A percentile compares a stretch with the other conserved stretches of the same genome.
Evolutionary conservation across 2,888 invertebrate genomes (phyloP).

Genomic region (Antheraea assamensis): DNA sequence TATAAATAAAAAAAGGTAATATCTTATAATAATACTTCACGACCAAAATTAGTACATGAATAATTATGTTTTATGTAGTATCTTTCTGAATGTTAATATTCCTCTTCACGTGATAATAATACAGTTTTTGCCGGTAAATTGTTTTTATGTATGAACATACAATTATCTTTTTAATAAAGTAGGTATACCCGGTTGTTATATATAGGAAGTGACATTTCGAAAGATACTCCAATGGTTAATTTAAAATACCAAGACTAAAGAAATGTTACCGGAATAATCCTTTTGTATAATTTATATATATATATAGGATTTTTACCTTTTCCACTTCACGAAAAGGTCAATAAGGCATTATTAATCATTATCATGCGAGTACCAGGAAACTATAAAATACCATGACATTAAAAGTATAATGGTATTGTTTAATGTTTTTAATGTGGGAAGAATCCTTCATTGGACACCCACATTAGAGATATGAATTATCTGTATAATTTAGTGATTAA

Average conservation of each 20-base stretch:
- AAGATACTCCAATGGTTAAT: neutral
- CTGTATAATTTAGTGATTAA: no score
- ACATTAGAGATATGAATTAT: no score
- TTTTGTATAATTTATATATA: neutral
- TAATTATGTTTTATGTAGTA: no score
- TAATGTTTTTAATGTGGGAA: no score
- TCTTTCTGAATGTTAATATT: no score
- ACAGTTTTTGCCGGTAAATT: no score
- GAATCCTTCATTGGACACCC: no score
- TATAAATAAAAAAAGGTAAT: no score
- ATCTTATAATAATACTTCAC: no score
- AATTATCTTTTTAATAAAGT: neutral
- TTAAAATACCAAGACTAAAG: neutral
- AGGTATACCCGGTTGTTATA: neutral
- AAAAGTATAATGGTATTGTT: neutral
- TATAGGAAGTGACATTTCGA: neutral
- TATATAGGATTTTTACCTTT: neutral
- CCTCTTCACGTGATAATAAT: no score
- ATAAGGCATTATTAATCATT: neutral
- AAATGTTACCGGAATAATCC: slow-evolving; percentile 8
- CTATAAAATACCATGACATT: slow-evolving; percentile 8
- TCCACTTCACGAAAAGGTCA: neutral
- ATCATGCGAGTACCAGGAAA: neutral
- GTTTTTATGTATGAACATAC: no score
- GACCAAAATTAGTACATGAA: no score